phyloP scores from a whole-genome alignment of 1,140 invertebrate species.

The Diorhabda elongata region DNA sequence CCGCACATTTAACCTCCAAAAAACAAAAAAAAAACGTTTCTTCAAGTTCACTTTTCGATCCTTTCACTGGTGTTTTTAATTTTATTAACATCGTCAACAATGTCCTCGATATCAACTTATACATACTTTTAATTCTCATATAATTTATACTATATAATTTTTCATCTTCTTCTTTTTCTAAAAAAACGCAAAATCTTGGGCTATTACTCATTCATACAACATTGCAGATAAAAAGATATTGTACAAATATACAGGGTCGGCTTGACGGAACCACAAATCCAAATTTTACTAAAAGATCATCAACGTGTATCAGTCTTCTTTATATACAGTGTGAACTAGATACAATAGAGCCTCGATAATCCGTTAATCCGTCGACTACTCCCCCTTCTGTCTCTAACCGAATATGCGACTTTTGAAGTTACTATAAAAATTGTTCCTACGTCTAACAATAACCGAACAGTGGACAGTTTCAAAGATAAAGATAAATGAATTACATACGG shows the following conservation, averaged over 20 bases:
- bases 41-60: conserved; percentile 35
- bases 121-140: conserved; percentile 35
- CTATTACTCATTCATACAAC: conserved; percentile 38
- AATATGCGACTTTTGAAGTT: too few species aligned
- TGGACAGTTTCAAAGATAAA: too few species aligned
- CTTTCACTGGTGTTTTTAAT: conserved; percentile 28
- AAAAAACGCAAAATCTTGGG: conserved; percentile 44
- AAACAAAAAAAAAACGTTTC: conserved; percentile 27
- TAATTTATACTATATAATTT: conserved; percentile 34
- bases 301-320: too few species aligned
- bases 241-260: conserved; percentile 17
- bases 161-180: conserved; percentile 40
- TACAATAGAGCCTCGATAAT: too few species aligned
- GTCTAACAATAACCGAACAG: too few species aligned
- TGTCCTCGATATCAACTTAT: conserved; percentile 24
- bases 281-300: too few species aligned
- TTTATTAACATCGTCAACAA: conserved; percentile 24
- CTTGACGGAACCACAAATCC: too few species aligned
- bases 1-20: conserved; percentile 39
- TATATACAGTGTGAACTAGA: too few species aligned
- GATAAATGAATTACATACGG: too few species aligned
- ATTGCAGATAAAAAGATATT: conserved; percentile 28
- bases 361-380: too few species aligned
- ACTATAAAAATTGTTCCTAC: too few species aligned
- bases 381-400: too few species aligned